phyloP scores from a whole-genome alignment of 2,888 invertebrate species.

The Arge pagana region DNA sequence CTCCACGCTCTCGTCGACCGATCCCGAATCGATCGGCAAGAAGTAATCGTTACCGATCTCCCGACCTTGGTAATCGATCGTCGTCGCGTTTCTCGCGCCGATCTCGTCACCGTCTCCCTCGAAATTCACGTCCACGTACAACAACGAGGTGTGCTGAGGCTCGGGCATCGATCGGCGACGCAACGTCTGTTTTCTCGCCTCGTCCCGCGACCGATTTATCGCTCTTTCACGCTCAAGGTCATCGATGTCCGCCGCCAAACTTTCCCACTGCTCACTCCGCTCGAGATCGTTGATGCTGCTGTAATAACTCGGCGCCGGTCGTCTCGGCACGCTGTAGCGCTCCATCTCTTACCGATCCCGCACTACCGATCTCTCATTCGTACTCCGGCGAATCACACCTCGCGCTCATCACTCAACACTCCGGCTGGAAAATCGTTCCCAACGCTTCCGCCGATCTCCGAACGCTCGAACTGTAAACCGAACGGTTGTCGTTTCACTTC shows the following conservation, averaged over 20 bases:
- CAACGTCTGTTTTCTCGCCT: constrained; percentile 39
- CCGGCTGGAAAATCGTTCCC: no score
- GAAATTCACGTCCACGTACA: constrained; percentile 34
- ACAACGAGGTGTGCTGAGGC: constrained; percentile 39
- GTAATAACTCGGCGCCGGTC: no score
- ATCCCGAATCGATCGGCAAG: constrained; percentile 20
- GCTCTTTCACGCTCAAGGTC: constrained; percentile 41
- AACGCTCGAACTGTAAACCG: no score
- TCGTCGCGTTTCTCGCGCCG: constrained; percentile 2
- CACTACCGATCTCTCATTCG: neutral
- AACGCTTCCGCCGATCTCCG: no score
- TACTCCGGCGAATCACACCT: no score
- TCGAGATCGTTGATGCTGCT: constrained; percentile 40
- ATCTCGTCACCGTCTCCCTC: constrained; percentile 21
- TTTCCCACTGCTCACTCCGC: constrained; percentile 42
- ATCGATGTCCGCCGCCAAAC: constrained; percentile 41
- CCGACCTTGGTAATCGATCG: neutral
- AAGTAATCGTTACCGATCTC: neutral
- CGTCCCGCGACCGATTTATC: constrained; percentile 11
- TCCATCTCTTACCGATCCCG: neutral
- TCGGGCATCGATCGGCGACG: constrained; percentile 46
- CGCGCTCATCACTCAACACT: no score
- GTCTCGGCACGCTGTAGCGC: neutral
- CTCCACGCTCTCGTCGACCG: constrained; percentile 20
- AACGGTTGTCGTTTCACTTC: no score